Evolutionary conservation across 1,140 invertebrate species (phyloP).

Genomic region (Saccostrea glomerata): DNA sequence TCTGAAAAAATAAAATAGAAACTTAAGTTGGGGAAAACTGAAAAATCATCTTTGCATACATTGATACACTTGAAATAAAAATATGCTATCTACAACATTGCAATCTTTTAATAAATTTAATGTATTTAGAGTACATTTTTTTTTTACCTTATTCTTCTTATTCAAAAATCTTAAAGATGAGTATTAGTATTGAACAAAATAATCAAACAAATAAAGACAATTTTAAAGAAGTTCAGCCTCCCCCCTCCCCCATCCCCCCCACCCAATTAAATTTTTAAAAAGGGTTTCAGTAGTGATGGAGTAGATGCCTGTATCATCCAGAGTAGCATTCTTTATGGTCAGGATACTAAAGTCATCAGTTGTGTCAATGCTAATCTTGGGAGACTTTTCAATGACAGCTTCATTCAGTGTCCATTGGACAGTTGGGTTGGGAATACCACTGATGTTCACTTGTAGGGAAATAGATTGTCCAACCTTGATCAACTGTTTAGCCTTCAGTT

Average conservation of each 20-base stretch:
- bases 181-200: neutral
- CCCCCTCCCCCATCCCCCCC: too few relatives aligned
- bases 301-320: conserved; percentile 74
- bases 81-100: neutral
- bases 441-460: conserved; percentile 81
- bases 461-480: conserved; percentile 75
- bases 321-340: conserved; percentile 72
- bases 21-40: neutral
- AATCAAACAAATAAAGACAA: too few relatives aligned
- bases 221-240: too few relatives aligned
- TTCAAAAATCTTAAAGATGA: neutral
- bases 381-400: conserved; percentile 79
- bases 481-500: conserved; percentile 72
- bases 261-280: too few relatives aligned
- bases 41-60: neutral
- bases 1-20: conserved; percentile 42
- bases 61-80: conserved; percentile 15
- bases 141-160: neutral
- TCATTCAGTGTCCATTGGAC: conserved; percentile 93
- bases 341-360: conserved; percentile 71
- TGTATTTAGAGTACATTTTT: neutral
- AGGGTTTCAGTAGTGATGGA: conserved; percentile 76
- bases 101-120: neutral
- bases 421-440: conserved; percentile 94
- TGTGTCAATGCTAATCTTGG: conserved; percentile 71